A percentile compares a stretch with the other conserved stretches of the same genome.
Conservation (phyloP, 2,113 vertebrate species). For the Heptranchias perlo region DNA sequence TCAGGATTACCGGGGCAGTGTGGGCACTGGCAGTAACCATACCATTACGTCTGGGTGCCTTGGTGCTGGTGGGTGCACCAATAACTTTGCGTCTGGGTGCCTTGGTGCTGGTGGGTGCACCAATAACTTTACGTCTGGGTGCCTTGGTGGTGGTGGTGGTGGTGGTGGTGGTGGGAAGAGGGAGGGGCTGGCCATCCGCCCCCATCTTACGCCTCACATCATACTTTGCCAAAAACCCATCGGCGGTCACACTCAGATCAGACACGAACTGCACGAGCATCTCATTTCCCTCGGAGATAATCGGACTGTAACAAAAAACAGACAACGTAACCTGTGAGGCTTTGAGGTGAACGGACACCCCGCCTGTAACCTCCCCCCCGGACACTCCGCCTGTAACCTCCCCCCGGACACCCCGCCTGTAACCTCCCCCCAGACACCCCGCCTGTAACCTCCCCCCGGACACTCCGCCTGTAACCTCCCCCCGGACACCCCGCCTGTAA, state of each 20-base stretch:
- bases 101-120: too few species aligned
- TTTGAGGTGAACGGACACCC: too few species aligned
- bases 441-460: not conserved
- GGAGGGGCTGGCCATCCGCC: slow-evolving; percentile 48
- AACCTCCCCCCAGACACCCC: not conserved
- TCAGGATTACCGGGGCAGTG: too few species aligned
- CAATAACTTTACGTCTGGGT: not conserved
- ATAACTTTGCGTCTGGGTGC: too few species aligned
- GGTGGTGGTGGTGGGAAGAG: slow-evolving; percentile 40
- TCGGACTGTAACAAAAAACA: slow-evolving; percentile 42
- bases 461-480: not conserved
- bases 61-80: too few species aligned
- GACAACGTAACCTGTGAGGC: not conserved
- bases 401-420: not conserved
- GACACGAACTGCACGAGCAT: slow-evolving; percentile 86
- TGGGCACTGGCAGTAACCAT: too few species aligned
- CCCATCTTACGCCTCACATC: slow-evolving; percentile 48
- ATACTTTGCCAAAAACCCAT: slow-evolving; percentile 79
- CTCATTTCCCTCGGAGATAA: slow-evolving; percentile 73
- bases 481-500: not conserved
- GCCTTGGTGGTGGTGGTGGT: not conserved
- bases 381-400: too few species aligned
- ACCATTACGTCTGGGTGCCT: too few species aligned
- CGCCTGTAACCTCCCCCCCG: too few species aligned
- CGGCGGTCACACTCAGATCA: slow-evolving; percentile 78